A percentile compares a stretch with the other conserved stretches of the same genome.
Conservation (phyloP, 1,140 invertebrate genomes). For the Hycleus cichorii region DNA sequence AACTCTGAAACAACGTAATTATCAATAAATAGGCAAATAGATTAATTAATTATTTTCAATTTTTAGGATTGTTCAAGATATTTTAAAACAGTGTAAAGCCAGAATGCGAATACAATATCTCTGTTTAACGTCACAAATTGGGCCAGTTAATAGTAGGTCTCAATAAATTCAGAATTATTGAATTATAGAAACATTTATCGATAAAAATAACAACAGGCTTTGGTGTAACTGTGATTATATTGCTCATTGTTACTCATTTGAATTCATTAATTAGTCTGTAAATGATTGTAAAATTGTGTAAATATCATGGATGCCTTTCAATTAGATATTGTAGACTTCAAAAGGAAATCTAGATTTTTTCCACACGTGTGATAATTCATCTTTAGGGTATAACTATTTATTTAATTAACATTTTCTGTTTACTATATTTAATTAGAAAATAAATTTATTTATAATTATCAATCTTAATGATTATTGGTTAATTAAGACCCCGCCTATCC, state of each 20-base stretch:
- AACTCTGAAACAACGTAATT: constrained; percentile 43
- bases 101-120: constrained; percentile 37
- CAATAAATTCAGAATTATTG: background rate
- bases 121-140: constrained; percentile 24
- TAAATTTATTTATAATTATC: too few species aligned
- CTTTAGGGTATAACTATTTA: too few species aligned
- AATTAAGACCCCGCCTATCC: too few species aligned
- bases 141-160: constrained; percentile 10
- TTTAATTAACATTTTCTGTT: too few species aligned
- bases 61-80: constrained; percentile 34
- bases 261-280: background rate
- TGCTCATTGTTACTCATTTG: constrained; percentile 11
- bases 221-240: constrained; percentile 14
- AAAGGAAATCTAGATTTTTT: too few species aligned
- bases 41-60: constrained; percentile 5
- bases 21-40: background rate
- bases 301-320: too few species aligned
- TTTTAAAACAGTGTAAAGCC: constrained; percentile 31
- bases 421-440: too few species aligned
- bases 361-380: too few species aligned
- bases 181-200: too few species aligned
- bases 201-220: background rate
- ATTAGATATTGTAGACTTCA: too few species aligned
- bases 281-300: background rate
- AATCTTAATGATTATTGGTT: too few species aligned